These are phyloP conservation scores for Adelphocoris suturalis DNA, from an alignment of 2,888 invertebrate genomes.

Conservation along the genomic window DNA sequence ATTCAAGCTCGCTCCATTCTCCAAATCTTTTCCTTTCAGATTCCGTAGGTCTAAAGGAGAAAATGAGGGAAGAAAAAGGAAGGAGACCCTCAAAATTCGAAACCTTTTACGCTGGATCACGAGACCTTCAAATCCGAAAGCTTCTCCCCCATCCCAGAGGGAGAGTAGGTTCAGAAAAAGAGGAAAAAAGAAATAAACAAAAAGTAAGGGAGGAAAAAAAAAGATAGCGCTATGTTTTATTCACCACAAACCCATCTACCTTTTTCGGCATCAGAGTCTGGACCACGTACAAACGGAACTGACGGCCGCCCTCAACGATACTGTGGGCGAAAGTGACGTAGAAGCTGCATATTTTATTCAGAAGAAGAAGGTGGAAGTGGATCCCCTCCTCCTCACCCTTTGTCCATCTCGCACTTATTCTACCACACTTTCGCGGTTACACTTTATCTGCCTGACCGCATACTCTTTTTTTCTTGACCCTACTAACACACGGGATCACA, in stretches of 20 bases:
- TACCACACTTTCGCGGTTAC: background rate
- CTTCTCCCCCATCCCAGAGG: background rate
- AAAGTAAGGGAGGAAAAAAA: background rate
- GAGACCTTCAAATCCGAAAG: background rate
- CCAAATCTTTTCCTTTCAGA: background rate
- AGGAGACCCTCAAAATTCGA: background rate
- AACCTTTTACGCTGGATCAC: constrained; percentile 12
- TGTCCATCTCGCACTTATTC: no score
- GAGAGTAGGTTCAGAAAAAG: background rate
- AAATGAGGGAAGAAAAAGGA: no score
- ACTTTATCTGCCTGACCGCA: constrained; percentile 32
- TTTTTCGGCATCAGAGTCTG: constrained; percentile 4
- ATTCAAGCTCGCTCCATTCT: background rate
- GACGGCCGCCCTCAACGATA: constrained; percentile 18
- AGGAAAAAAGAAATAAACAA: background rate
- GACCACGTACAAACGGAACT: constrained; percentile 20
- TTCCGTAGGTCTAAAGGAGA: background rate
- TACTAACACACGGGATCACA: background rate
- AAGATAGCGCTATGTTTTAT: background rate
- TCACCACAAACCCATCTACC: background rate
- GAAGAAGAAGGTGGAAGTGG: constrained; percentile 24
- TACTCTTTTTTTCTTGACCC: background rate
- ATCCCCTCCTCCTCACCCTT: background rate
- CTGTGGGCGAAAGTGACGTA: background rate
- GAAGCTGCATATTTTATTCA: constrained; percentile 37